Base-by-base conservation (phyloP, 2,113 vertebrate species). In the Dicaeum eximium region DNA sequence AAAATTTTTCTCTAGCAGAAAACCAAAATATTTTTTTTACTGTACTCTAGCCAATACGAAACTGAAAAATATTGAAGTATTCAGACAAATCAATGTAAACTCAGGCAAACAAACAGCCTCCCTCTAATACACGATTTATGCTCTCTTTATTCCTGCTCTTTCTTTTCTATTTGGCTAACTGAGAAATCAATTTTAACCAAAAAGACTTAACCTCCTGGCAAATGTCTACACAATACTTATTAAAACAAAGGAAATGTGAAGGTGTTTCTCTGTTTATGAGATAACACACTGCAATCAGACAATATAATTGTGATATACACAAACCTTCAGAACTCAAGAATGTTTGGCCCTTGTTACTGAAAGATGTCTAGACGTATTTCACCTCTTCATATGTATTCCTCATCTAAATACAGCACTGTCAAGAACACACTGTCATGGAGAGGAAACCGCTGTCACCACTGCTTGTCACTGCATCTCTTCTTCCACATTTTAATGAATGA, bases 391-490 rank as follows among this genome's bases (percentile, higher is more conserved):
- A 37, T 7, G 8, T 67, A 21, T 42, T 71, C 35, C 37, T 80
- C 30, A 72, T 35, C 35, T 20, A 86, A 92, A 53, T 30, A 33
- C 4, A 66, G 5, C 14, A 24, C 17, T 69, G 62, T 40, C 40
- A 92, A 67, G n/a, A 75, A 30, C 3, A 72, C 1, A 1, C 15
- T 45, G 31, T 56, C 20, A 19, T 15, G 58, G 44, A 11, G 13
- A 81, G 33, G 27, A 87, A 75, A 6, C 3, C 0, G 0, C 31
- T 42, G 6, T 66, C 38, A 30, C 31, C 62, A 9, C 10, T 84
- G 21, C 7, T 35, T 66, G 33, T 73, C 19, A 31, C 11, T 80
- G 18, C 7, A 62, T 50, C 18, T 80, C 57, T 13, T 38, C 24
- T 67, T 70, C 40, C 10, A 61, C 14, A 44, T 70, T 64, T 80